Evolutionary conservation across 2,888 invertebrate genomes (phyloP), one percentile per base, ranked within the genome.

Genomic region (Catocala sponsa): DNA sequence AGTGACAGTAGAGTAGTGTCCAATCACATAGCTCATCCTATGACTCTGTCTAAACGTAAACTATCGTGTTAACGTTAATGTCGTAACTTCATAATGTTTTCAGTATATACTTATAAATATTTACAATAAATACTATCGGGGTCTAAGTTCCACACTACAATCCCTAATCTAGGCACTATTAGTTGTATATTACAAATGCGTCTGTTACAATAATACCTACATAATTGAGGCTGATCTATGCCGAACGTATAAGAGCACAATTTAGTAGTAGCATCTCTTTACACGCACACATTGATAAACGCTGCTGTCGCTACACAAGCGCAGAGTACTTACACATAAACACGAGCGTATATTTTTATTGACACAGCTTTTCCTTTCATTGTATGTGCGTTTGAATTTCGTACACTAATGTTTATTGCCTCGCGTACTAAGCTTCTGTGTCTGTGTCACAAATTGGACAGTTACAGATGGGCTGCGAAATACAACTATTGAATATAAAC

Each of bases 81-180:
- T 25, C 25, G 25, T 25, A 25, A 25, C 25, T 42, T 44, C n/a
- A 13, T 33, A 50, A 38, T 42, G n/a, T 46, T 35, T 25, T n/a
- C n/a, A 43, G 33, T 43, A 32, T 59, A 58, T 55, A 59, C 38
- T 55, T 25, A 25, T 25, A 41, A 15, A 12, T 63, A 77, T 65
- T 69, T 68, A 76, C 69, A 77, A 65, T 72, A 66, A 9, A 57
- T 58, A 64, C 50, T 61, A 65, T 32, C 38, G 41, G n/a, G 12
- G 11, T 43, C 44, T 65, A 61, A 2, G 38, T 64, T 56, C 54
- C 54, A 50, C 54, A 48, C 59, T 68, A 63, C 50, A 58, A 52
- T 67, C 35, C 55, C 68, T 70, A 63, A 48, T 70, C 68, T 78
- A 80, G 80, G 76, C 76, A 80, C 78, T 79, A 80, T 68, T 61